These are phyloP conservation scores for Cephus pulcher DNA, from an alignment of 2,888 invertebrate species.

Conservation along the genomic window DNA sequence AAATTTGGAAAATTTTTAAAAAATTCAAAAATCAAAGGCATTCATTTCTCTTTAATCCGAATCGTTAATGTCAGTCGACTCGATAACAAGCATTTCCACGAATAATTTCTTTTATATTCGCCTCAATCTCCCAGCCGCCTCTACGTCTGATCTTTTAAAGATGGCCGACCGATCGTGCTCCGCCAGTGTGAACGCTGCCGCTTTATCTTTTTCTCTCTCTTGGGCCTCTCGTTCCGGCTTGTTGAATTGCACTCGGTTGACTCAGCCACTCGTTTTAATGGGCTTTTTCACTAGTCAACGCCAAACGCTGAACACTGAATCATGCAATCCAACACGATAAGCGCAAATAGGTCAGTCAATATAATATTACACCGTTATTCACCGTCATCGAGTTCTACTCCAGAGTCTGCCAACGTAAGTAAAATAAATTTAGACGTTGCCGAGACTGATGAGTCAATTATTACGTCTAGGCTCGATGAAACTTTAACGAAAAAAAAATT, in stretches of 20 bases:
- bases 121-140: constrained; percentile 17
- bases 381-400: constrained; percentile 5
- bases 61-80: background rate
- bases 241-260: constrained; percentile 33
- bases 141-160: constrained; percentile 30
- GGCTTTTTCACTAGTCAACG: constrained; percentile 31
- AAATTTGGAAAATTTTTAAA: too few species aligned
- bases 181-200: constrained; percentile 23
- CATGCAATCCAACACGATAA: constrained; percentile 38
- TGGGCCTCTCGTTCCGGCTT: constrained; percentile 21
- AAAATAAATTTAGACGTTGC: background rate
- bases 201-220: constrained; percentile 24
- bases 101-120: background rate
- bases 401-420: background rate
- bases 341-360: constrained; percentile 40
- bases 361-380: constrained; percentile 10
- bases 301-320: constrained; percentile 43
- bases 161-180: constrained; percentile 29
- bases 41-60: too few species aligned
- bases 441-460: background rate
- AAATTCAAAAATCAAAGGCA: background rate
- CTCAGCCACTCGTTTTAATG: constrained; percentile 35
- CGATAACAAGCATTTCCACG: background rate
- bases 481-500: background rate
- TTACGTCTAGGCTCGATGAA: background rate